Evolutionary conservation across 2,888 invertebrate genomes (phyloP), one percentile per base, ranked within the genome.

Genomic region (Lasioglossum vierecki): DNA sequence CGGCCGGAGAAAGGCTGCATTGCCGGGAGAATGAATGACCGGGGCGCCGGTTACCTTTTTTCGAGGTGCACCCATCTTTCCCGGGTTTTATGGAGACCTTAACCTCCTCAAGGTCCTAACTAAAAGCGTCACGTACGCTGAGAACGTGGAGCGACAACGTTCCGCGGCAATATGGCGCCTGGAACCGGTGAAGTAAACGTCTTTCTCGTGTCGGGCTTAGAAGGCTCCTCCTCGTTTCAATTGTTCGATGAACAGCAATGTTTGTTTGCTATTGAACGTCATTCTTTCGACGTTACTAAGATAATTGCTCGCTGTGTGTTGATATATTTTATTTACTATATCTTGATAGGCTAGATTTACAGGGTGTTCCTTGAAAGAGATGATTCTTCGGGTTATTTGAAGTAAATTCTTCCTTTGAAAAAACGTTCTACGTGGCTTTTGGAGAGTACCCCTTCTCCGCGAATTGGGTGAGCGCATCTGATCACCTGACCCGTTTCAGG

Each of bases 21-120:
- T 4, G 60, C 66, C 5, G 5, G 53, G 26, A 35, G 57, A 79
- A 74, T 71, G 76, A 70, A 46, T 73, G 78, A 35, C 53, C 60
- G 13, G 41, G 73, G 68, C 76, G 44, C 66, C 41, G 4, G 73
- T 49, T 76, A 72, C 76, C 77, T 68, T 35, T 78, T 76, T 70
- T 13, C 72, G 76, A 63, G 70, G 44, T 63, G 60, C 63, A 72
- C 63, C 68, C 84, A 76, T 71, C 74, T 73, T 39, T 60, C 53
- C 72, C 70, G 57, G 81, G 82, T 70, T 89, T 86, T 82, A 86
- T 81, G 57, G 77, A 74, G 68, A 80, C 81, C 80, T 85, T 88
- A 85, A 87, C 83, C 83, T 86, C 83, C 18, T 81, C 77, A 85
- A 84, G 82, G 81, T 82, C 79, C 85, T 84, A 88, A 89, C 85